Evolutionary conservation across 2,797 vertebrate genomes (phyloP).

Genomic region (Gallinago stenura): DNA sequence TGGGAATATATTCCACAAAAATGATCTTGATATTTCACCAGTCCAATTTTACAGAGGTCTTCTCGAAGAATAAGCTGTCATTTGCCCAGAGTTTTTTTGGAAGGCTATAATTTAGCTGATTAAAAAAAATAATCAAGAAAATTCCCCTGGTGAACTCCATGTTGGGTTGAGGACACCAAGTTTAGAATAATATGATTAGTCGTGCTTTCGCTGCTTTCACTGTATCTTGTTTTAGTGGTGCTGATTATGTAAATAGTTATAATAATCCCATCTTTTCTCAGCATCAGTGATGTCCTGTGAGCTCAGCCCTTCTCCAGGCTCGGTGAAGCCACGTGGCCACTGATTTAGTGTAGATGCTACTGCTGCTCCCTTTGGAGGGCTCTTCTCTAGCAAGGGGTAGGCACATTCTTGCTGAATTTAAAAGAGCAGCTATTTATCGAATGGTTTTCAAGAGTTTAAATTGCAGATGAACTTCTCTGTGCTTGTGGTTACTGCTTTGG

Average conservation of each 20-base stretch:
- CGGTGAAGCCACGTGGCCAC: background rate
- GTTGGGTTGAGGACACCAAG: background rate
- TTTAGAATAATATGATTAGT: slow-evolving; percentile 24
- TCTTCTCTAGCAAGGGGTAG: background rate
- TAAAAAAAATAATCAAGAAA: background rate
- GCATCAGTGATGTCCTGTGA: background rate
- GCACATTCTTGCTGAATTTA: background rate
- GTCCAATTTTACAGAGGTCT: background rate
- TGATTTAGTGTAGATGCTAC: background rate
- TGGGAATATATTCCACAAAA: slow-evolving; percentile 52
- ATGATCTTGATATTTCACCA: slow-evolving; percentile 16
- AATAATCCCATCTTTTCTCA: slow-evolving; percentile 20
- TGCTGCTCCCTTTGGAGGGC: background rate
- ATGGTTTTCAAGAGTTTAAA: background rate
- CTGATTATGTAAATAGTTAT: slow-evolving; percentile 30
- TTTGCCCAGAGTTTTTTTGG: background rate
- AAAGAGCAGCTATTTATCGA: background rate
- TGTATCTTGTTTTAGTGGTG: background rate
- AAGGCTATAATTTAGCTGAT: slow-evolving; percentile 29
- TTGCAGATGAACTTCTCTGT: background rate
- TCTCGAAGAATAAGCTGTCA: slow-evolving; percentile 25
- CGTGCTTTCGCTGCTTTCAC: background rate
- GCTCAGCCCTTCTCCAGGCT: background rate
- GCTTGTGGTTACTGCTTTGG: background rate
- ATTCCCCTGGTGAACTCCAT: background rate